phyloP scores from a whole-genome alignment of 2,797 vertebrate genomes.

The Paratrypauchen microcephalus region DNA sequence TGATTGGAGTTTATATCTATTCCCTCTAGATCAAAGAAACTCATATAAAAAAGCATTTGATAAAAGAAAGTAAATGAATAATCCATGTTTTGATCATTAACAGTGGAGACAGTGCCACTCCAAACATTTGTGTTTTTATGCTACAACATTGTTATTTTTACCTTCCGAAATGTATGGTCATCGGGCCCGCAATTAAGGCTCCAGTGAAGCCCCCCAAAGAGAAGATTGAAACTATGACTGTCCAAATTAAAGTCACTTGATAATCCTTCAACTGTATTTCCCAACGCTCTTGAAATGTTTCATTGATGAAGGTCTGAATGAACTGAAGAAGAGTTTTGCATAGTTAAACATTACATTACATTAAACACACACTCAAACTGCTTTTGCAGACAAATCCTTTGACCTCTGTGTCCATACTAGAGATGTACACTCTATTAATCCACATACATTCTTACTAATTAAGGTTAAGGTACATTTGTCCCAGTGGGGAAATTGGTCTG shows the following conservation, averaged over 20 bases:
- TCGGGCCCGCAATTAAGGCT: slow-evolving; percentile 84
- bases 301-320: slow-evolving; percentile 87
- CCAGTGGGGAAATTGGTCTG: too few species aligned
- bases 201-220: slow-evolving; percentile 85
- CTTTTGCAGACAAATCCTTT: slow-evolving; percentile 21
- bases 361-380: slow-evolving; percentile 9
- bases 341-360: slow-evolving; percentile 3
- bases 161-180: slow-evolving; percentile 87
- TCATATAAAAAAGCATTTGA: neutral
- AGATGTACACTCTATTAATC: neutral
- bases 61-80: slow-evolving; percentile 19
- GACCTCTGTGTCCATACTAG: neutral
- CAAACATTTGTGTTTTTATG: neutral
- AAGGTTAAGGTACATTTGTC: too few species aligned
- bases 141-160: slow-evolving; percentile 52
- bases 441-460: neutral
- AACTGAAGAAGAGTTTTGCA: slow-evolving; percentile 66
- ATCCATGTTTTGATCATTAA: slow-evolving; percentile 30
- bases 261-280: slow-evolving; percentile 72
- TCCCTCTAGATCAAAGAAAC: neutral
- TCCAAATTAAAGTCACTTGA: slow-evolving; percentile 84
- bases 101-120: neutral
- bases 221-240: slow-evolving; percentile 86
- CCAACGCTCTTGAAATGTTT: slow-evolving; percentile 82
- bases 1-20: neutral